Evolutionary conservation across 2,888 invertebrate genomes (phyloP).

Genomic region (Germaria angustata): DNA sequence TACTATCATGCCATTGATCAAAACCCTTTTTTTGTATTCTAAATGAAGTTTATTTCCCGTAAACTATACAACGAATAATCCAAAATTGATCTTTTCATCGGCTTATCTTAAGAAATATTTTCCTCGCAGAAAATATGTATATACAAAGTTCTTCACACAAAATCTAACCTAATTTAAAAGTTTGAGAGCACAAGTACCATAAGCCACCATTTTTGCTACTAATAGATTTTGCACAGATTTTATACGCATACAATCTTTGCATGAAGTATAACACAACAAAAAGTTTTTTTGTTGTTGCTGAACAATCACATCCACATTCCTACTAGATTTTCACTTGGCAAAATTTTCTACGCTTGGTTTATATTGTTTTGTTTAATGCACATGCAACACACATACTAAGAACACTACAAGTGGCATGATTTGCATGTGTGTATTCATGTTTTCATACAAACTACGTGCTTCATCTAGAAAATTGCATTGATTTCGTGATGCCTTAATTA

Average conservation of each 20-base stretch:
- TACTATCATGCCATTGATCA: too few species aligned
- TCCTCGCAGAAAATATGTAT: too few species aligned
- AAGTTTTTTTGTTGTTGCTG: constrained; percentile 10
- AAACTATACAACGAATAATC: too few species aligned
- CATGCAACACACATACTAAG: not conserved
- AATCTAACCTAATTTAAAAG: constrained; percentile 62
- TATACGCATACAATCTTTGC: not conserved
- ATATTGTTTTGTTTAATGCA: constrained; percentile 4
- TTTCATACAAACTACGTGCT: constrained; percentile 60
- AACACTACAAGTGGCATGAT: constrained; percentile 2
- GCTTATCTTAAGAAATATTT: too few species aligned
- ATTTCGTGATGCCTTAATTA: constrained; percentile 63
- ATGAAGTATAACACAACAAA: not conserved
- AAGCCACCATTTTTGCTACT: not conserved
- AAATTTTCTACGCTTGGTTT: not conserved
- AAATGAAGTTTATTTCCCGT: too few species aligned
- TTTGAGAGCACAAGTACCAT: constrained; percentile 26
- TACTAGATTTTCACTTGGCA: constrained; percentile 19
- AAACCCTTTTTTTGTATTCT: too few species aligned
- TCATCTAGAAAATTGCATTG: constrained; percentile 63
- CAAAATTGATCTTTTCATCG: too few species aligned
- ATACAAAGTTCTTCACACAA: constrained; percentile 45
- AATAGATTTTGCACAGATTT: not conserved
- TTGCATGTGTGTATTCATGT: constrained; percentile 37
- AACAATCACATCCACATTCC: not conserved